Base-by-base conservation (phyloP, 1,140 invertebrate species). In the Brachionus plicatilis region DNA sequence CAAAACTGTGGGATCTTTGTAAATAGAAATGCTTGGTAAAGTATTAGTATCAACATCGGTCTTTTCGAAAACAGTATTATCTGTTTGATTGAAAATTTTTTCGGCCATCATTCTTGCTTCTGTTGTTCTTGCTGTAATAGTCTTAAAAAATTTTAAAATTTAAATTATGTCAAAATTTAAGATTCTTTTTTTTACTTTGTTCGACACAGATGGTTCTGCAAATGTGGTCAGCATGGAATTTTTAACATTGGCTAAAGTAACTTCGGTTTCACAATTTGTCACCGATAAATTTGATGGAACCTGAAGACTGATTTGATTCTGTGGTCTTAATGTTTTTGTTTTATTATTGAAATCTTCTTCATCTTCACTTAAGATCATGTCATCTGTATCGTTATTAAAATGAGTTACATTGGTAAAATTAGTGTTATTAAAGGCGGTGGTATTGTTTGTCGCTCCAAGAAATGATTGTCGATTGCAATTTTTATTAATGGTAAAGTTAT, bases 1-100 rank as follows among this genome's bases (percentile, higher is more conserved):
- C n/a, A 65, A 47, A 60, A 24, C 14, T 20, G 37, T 43, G 5
- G 33, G 50, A 65, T 82, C 53, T 65, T 82, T 68, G 17, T 45
- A 82, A 65, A 68, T 82, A 9, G 79, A 68, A 29, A 82, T 60
- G 14, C 33, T 43, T 24, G 65, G 79, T 11, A 82, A 27, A 20
- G 79, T 60, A 41, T 65, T 56, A n/a, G 56, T 12, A 4, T 82
- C 65, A 20, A 29, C 11, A 37, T 82, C 50, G 12, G 72, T 37
- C 29, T 82, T 68, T 27, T 82, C 53, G n/a, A 41, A 45, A 45
- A 82, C 17, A 11, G 37, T 47, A 14, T 45, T 65, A 1, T 68
- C 65, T 20, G 79, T 82, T 47, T 60, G 53, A 60, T 82, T 68
- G 53, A 82, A 82, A 50, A 82, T 82, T 60, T 82, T 82, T 43